phyloP scores from a whole-genome alignment of 2,888 invertebrate genomes.

The Perithous albicinctus region DNA sequence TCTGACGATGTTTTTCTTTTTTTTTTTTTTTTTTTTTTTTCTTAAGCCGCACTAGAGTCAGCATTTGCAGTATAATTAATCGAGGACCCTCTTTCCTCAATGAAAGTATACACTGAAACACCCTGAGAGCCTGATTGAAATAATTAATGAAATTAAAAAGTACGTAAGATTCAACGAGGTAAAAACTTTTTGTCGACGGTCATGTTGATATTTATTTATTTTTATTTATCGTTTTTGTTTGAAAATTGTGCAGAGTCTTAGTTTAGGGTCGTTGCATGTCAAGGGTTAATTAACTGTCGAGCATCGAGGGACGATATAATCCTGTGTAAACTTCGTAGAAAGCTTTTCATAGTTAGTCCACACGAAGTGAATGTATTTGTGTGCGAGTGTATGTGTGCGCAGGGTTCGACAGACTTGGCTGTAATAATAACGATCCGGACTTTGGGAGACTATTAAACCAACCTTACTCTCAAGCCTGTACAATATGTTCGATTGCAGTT shows the following conservation, averaged over 20 bases:
- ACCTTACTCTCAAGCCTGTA: background rate
- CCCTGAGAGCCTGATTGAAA: background rate
- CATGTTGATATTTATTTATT: no score
- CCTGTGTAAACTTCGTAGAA: conserved; percentile 37
- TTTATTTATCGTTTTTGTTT: no score
- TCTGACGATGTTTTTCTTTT: background rate
- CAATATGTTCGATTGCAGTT: background rate
- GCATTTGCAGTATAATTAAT: no score
- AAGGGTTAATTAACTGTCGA: conserved; percentile 49
- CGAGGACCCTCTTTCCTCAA: no score
- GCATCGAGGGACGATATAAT: conserved; percentile 14
- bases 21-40: no score
- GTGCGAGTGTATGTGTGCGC: background rate
- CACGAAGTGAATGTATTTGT: background rate
- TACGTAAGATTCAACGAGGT: background rate
- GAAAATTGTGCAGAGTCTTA: background rate
- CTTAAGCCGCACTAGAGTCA: background rate
- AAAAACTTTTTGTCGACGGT: no score
- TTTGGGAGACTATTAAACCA: background rate
- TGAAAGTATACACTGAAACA: background rate
- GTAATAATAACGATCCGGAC: conserved; percentile 16
- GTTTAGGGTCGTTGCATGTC: conserved; percentile 11
- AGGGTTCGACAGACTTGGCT: conserved; percentile 10
- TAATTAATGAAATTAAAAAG: background rate
- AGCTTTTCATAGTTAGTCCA: background rate